These are phyloP conservation scores for Discoglossus pictus DNA, from an alignment of 2,797 vertebrate genomes.

Conservation along the genomic window DNA sequence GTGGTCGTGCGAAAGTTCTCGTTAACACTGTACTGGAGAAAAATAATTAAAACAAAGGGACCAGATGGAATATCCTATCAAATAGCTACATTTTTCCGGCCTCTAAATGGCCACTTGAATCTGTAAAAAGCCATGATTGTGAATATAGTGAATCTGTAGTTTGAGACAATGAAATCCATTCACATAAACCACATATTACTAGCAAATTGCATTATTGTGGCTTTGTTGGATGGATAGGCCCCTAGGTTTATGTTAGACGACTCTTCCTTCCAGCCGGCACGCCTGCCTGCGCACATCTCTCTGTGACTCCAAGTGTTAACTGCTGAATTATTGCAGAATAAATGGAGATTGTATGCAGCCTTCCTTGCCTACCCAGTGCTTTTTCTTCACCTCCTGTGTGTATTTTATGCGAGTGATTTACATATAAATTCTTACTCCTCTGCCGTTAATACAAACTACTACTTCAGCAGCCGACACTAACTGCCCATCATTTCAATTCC, in stretches of 20 bases:
- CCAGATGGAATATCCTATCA: too few relatives aligned
- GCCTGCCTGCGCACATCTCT: neutral
- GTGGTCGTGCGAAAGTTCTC: too few relatives aligned
- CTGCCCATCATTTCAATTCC: constrained; percentile 51
- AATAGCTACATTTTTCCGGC: too few relatives aligned
- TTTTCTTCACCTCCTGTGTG: constrained; percentile 45
- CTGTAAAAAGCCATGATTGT: too few relatives aligned
- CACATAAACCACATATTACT: too few relatives aligned
- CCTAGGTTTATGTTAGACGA: neutral
- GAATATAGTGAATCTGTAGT: too few relatives aligned
- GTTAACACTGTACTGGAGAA: too few relatives aligned
- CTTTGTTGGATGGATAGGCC: neutral
- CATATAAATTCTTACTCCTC: constrained; percentile 51
- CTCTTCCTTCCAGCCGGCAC: neutral
- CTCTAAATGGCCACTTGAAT: too few relatives aligned
- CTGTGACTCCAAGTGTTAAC: constrained; percentile 24
- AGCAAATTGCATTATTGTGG: neutral
- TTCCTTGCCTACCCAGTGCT: constrained; percentile 33
- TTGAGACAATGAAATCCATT: too few relatives aligned
- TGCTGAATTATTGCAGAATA: constrained; percentile 42
- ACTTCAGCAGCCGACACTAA: constrained; percentile 51
- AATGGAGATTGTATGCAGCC: constrained; percentile 41
- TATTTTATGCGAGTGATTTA: constrained; percentile 49
- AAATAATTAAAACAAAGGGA: too few relatives aligned
- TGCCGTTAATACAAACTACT: constrained; percentile 48